Conservation (phyloP, 2,113 vertebrate species). For the Eptesicus fuscus region DNA sequence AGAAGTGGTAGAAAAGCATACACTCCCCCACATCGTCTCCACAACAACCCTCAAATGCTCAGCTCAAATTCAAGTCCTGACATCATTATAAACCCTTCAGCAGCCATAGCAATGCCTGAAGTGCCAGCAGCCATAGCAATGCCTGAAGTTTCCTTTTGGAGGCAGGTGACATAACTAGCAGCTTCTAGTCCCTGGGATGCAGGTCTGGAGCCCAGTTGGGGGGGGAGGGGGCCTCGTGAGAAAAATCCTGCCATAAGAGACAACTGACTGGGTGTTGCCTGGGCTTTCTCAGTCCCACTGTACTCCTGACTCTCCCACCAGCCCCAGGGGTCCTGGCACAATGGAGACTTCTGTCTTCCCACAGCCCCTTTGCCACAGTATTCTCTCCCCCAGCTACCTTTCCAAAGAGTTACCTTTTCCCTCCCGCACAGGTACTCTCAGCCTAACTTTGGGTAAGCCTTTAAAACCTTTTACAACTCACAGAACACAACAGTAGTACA, state of each 20-base stretch:
- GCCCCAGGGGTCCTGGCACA: rapidly evolving
- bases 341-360: background rate
- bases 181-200: background rate
- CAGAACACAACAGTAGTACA: background rate
- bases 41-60: background rate
- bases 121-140: background rate
- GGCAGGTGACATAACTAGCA: background rate
- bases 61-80: background rate
- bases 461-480: background rate
- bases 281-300: background rate
- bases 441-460: background rate
- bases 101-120: background rate
- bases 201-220: rapidly evolving
- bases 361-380: background rate
- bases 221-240: rapidly evolving
- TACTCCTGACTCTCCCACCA: background rate
- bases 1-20: background rate
- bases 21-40: background rate
- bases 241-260: rapidly evolving
- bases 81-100: background rate
- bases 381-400: background rate
- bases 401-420: background rate
- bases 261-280: background rate
- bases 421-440: background rate
- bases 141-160: background rate